phyloP scores from a whole-genome alignment of 2,888 invertebrate genomes.

The Morpho deidamia region DNA sequence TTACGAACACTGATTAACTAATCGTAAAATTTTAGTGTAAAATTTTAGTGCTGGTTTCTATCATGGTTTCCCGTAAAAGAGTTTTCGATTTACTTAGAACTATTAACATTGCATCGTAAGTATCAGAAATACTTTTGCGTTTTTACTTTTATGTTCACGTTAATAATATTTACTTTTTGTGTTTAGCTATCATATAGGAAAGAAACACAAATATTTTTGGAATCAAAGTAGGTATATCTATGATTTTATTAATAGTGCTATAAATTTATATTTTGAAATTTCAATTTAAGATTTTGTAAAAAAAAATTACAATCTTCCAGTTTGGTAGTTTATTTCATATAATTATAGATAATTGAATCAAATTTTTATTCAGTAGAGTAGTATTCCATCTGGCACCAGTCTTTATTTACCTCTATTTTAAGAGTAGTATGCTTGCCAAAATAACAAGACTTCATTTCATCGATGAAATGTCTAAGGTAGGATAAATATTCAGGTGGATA shows the following conservation, averaged over 20 bases:
- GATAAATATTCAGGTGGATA: too few species aligned
- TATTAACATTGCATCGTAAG: slow-evolving; percentile 83
- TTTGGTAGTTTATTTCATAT: background rate
- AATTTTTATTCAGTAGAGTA: too few species aligned
- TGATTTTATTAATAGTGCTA: too few species aligned
- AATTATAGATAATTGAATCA: background rate
- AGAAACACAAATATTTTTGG: background rate
- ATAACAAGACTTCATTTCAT: too few species aligned
- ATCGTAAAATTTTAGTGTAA: background rate
- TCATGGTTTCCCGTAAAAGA: slow-evolving; percentile 74
- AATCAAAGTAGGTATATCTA: background rate
- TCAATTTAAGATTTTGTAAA: background rate
- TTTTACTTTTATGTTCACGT: too few species aligned
- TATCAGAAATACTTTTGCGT: slow-evolving; percentile 30
- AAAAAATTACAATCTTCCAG: background rate
- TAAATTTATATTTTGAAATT: too few species aligned
- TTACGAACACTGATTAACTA: too few species aligned
- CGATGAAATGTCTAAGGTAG: too few species aligned
- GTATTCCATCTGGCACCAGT: too few species aligned
- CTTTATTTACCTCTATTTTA: too few species aligned
- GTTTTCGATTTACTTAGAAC: slow-evolving; percentile 82
- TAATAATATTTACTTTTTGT: too few species aligned
- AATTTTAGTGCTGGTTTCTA: slow-evolving; percentile 3
- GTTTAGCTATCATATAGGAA: background rate
- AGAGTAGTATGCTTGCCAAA: too few species aligned